These are phyloP conservation scores for Leiothrix lutea DNA, from an alignment of 2,113 vertebrate genomes.

Conservation along the genomic window DNA sequence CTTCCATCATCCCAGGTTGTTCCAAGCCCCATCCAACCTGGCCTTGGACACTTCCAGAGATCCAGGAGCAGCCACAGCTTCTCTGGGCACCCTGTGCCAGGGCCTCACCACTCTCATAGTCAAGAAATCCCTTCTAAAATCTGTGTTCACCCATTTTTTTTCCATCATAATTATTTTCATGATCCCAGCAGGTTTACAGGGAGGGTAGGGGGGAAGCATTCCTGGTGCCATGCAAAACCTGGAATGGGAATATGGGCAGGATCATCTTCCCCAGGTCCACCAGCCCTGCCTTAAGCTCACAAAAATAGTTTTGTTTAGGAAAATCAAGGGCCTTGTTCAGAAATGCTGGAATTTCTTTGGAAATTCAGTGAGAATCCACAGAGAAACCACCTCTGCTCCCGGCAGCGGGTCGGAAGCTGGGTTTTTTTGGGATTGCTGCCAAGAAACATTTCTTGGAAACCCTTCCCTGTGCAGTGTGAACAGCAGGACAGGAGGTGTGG, in stretches of 20 bases:
- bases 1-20: accelerated
- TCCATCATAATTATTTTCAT: background rate
- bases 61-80: background rate
- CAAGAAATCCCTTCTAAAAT: background rate
- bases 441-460: background rate
- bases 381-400: background rate
- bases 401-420: background rate
- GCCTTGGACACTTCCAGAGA: background rate
- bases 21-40: accelerated
- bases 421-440: background rate
- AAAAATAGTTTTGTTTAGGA: background rate
- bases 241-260: background rate
- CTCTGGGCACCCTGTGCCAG: background rate
- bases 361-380: background rate
- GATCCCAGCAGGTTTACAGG: background rate
- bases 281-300: background rate
- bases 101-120: background rate
- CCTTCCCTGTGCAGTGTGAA: background rate
- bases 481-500: conserved; percentile 13
- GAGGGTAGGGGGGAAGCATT: background rate
- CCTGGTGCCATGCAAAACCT: accelerated
- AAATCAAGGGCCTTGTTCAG: background rate
- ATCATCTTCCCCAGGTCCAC: background rate
- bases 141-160: background rate
- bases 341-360: background rate